These are phyloP conservation scores for Gymnarchus niloticus DNA, from an alignment of 2,113 vertebrate species.

Conservation along the genomic window DNA sequence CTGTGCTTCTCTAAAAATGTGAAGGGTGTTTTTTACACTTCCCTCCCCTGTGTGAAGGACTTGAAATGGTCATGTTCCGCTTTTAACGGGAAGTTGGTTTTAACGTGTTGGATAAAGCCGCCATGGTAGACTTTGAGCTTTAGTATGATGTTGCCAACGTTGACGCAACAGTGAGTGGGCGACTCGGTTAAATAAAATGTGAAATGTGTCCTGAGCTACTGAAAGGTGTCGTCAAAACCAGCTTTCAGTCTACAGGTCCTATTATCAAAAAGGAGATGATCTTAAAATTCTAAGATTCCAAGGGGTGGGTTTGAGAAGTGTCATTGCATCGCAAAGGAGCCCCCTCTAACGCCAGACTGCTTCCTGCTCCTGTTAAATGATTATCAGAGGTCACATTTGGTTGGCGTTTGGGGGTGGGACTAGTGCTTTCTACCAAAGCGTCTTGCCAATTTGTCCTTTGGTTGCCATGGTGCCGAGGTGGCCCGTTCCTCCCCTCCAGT, in stretches of 20 bases:
- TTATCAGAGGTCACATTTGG: slow-evolving; percentile 9
- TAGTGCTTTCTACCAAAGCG: not conserved
- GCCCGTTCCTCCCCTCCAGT: not conserved
- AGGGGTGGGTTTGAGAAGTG: not conserved
- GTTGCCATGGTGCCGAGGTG: not conserved
- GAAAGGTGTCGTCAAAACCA: not conserved
- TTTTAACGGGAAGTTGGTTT: too few relatives aligned
- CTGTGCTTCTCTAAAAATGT: too few relatives aligned
- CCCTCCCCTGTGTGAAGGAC: too few relatives aligned
- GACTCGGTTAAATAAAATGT: not conserved
- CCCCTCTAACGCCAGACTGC: not conserved
- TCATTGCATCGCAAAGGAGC: not conserved
- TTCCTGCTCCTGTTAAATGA: slow-evolving; percentile 14
- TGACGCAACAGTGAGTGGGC: not conserved
- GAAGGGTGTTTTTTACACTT: too few relatives aligned
- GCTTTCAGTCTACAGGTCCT: not conserved
- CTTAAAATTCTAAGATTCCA: not conserved
- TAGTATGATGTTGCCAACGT: too few relatives aligned
- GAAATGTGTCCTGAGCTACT: not conserved
- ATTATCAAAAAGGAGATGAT: not conserved
- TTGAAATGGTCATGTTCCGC: too few relatives aligned
- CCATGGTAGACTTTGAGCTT: too few relatives aligned
- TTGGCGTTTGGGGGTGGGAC: not conserved
- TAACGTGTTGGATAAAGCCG: too few relatives aligned
- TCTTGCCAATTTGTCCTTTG: not conserved